Evolutionary conservation across 2,113 vertebrate species (phyloP), one percentile per base, ranked within the genome.

Genomic region (Cyphomyrus plagiostoma): DNA sequence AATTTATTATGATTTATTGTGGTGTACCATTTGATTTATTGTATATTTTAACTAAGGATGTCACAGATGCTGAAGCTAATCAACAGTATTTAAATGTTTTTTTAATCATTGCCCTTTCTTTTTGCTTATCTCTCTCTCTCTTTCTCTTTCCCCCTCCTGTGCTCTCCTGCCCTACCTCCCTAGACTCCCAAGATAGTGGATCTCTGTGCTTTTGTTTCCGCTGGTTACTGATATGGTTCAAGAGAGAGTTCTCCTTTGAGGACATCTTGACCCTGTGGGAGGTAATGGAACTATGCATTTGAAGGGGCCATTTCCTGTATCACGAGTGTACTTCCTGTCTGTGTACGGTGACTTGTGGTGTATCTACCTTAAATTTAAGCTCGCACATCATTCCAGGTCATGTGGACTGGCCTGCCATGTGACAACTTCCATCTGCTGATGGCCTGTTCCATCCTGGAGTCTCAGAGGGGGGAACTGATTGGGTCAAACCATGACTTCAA

Each of bases 181-280:
- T 93, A 96, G 96, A 96, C 90, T 96, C 95, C 46, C 96, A 96
- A 94, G 95, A 96, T 94, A 96, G 95, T 89, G 95, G 95, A 87
- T 96, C 95, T 0, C 94, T 96, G 3, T 96, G 96, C 91, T 96
- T 96, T 94, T 96, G 95, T 90, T 98, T 98, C 95, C 97, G 97
- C 7, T 98, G 97, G 98, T 95, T 98, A 83, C 96, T 98, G 89
- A 98, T 98, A 94, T 98, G 97, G 97, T 98, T 97, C 94, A 98
- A 98, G 94, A 96, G 97, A 89, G 97, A 98, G 90, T 98, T 98
- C 89, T 95, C 97, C 83, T 98, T 98, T 62, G 96, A 96, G 2
- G 98, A 98, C 90, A 96, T 98, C 88, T 96, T 98, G 21, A 96
- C 91, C 0, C 90, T 98, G 39, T 98, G 98, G 98, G 98, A 98